Percentiles rank a stretch among this genome's conserved stretches.
These are phyloP conservation scores for Masnerella sp. DNA, from an alignment of 2,888 invertebrate species.

Conservation along the genomic window DNA sequence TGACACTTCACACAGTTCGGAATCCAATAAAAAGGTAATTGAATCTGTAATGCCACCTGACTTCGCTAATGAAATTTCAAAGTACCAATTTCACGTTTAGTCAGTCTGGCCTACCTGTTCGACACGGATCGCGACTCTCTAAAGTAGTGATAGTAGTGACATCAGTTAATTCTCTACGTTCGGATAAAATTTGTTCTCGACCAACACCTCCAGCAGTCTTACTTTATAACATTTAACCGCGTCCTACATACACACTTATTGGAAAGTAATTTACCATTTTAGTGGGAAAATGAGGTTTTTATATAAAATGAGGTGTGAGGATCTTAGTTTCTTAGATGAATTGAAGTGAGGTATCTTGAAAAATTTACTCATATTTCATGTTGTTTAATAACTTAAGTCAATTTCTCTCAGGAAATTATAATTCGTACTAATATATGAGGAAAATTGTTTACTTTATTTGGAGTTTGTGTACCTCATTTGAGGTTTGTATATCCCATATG, in stretches of 20 bases:
- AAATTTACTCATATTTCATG: no score
- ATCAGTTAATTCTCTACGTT: constrained; percentile 68
- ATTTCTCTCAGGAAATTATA: no score
- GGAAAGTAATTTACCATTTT: background rate
- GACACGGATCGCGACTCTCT: constrained; percentile 64
- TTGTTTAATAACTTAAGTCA: no score
- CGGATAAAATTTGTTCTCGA: constrained; percentile 69
- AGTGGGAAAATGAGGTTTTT: no score
- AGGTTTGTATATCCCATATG: no score
- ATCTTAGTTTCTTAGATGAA: no score
- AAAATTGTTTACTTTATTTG: no score
- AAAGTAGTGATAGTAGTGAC: constrained; percentile 67
- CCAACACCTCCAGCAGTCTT: constrained; percentile 23
- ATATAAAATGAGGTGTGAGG: no score
- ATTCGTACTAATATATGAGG: no score
- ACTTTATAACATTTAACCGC: constrained; percentile 25
- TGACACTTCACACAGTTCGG: constrained; percentile 76
- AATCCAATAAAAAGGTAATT: constrained; percentile 77
- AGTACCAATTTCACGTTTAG: constrained; percentile 77
- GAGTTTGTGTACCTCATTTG: no score
- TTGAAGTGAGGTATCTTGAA: no score
- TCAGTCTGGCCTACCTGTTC: constrained; percentile 68
- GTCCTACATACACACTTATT: background rate
- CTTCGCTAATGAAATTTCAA: constrained; percentile 77
- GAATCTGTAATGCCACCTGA: constrained; percentile 77